Evolutionary conservation across 2,797 vertebrate species (phyloP).

Genomic region (Sphaeramia orbicularis): DNA sequence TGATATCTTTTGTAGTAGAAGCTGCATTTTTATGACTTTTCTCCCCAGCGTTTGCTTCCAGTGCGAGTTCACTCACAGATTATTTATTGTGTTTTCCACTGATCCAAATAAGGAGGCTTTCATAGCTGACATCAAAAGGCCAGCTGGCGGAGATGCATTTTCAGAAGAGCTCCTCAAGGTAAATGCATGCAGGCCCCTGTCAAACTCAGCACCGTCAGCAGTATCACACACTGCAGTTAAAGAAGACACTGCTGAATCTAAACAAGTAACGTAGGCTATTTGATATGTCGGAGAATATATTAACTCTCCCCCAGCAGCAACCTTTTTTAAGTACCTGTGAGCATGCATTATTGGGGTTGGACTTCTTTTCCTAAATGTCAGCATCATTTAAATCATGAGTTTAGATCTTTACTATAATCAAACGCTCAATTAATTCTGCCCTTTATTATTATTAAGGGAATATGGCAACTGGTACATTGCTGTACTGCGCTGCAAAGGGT

Average conservation of each 20-base stretch:
- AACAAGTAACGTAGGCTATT: slow-evolving; percentile 21
- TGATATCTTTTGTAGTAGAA: slow-evolving; percentile 17
- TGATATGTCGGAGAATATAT: slow-evolving; percentile 10
- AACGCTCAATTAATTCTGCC: slow-evolving; percentile 69
- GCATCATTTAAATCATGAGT: slow-evolving; percentile 61
- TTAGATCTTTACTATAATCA: slow-evolving; percentile 71
- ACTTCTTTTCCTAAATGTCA: slow-evolving; percentile 35
- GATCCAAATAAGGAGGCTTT: slow-evolving; percentile 66
- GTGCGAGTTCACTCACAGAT: slow-evolving; percentile 31
- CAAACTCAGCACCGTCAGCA: slow-evolving; percentile 63
- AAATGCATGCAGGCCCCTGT: slow-evolving; percentile 46
- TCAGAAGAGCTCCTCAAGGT: slow-evolving; percentile 57
- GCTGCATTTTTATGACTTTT: slow-evolving; percentile 41
- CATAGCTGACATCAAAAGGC: slow-evolving; percentile 61
- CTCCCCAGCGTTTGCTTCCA: slow-evolving; percentile 32
- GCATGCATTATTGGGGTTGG: slow-evolving; percentile 24
- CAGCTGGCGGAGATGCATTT: slow-evolving; percentile 53
- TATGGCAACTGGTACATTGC: slow-evolving; percentile 60
- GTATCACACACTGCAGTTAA: slow-evolving; percentile 23
- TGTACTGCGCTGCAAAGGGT: slow-evolving; percentile 51
- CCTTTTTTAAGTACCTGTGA: slow-evolving; percentile 19
- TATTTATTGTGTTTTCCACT: slow-evolving; percentile 60
- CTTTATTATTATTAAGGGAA: slow-evolving; percentile 62
- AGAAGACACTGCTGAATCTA: slow-evolving; percentile 36
- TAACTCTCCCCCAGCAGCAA: slow-evolving; percentile 25